Evolutionary conservation across 1,140 invertebrate species (phyloP), one percentile per base, ranked within the genome.

Genomic region (Thaumatotibia leucotreta): DNA sequence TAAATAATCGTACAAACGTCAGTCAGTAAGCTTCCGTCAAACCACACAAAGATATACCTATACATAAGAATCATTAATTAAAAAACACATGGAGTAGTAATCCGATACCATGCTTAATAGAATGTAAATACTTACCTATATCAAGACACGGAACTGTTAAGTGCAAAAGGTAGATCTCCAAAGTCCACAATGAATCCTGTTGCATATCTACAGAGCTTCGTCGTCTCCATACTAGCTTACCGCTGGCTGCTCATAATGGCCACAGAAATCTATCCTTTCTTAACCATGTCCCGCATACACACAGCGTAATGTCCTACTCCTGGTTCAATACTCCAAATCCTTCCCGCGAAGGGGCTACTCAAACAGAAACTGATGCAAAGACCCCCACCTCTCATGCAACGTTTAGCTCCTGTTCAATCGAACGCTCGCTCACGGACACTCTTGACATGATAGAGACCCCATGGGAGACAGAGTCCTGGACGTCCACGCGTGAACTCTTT

Each of bases 221-320:
- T 84, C 1, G 66, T 70, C 31, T 83, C 76, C 5, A 69, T 88
- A 9, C 76, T 82, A 67, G 74, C 88, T 24, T 85, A 86, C 39
- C 58, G 80, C 58, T 90, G 88, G 88, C 68, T 90, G 0, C 69
- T 86, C 1, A 79, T 88, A 11, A 68, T 82, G 17, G 88, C 84
- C 1, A 73, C 74, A 4, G 76, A 79, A 39, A 79, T 75, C 52
- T 89, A 89, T 49, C 87, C 87, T 0, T 73, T 89, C n/a, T 69
- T 74, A 1, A 69, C 74, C 49, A 83, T 89, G 81, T 82, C 84
- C 0, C 81, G 76, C 52, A 80, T 89, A 27, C 87, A 89, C 63
- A 86, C 82, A 52, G 81, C 79, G 1, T 88, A 54, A 79, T 64
- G 63, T 65, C 33, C 0, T 22, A 62, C 45, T 22, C 35, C 23